phyloP scores from a whole-genome alignment of 2,113 vertebrate genomes.

The Aythya baeri region DNA sequence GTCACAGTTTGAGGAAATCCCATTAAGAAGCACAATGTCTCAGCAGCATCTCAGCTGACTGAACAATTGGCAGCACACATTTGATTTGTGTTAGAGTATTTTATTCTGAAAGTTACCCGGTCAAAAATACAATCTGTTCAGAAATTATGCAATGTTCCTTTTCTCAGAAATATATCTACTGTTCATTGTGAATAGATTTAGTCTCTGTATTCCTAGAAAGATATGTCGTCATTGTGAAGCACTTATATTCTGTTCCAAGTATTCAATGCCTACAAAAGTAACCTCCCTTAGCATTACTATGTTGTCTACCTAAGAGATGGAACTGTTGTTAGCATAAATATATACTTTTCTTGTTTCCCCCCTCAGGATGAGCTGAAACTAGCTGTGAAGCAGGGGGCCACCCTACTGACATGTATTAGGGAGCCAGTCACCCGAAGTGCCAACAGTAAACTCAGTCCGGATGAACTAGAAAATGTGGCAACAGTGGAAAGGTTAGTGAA shows the following conservation, averaged over 20 bases:
- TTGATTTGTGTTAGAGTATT: neutral
- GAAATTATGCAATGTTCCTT: neutral
- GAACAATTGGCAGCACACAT: neutral
- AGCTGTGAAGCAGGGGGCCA: constrained; percentile 89
- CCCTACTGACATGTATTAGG: constrained; percentile 86
- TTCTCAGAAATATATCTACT: neutral
- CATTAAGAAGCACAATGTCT: neutral
- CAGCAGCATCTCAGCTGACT: neutral
- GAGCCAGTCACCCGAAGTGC: constrained; percentile 84
- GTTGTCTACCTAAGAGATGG: neutral
- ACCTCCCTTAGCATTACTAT: neutral
- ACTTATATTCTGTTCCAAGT: neutral
- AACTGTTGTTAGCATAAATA: neutral
- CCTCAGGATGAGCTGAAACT: constrained; percentile 88
- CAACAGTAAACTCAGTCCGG: constrained; percentile 83
- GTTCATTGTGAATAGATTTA: neutral
- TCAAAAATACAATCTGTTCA: neutral
- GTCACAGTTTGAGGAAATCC: neutral
- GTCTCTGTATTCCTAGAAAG: neutral
- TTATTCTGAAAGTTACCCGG: neutral
- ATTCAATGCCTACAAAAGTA: neutral
- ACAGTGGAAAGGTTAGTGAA: constrained; percentile 88
- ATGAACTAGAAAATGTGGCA: constrained; percentile 89
- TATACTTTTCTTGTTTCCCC: neutral
- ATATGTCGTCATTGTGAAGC: neutral